These are phyloP conservation scores for Notamacropus eugenii DNA, from an alignment of 2,797 vertebrate species.

Conservation along the genomic window DNA sequence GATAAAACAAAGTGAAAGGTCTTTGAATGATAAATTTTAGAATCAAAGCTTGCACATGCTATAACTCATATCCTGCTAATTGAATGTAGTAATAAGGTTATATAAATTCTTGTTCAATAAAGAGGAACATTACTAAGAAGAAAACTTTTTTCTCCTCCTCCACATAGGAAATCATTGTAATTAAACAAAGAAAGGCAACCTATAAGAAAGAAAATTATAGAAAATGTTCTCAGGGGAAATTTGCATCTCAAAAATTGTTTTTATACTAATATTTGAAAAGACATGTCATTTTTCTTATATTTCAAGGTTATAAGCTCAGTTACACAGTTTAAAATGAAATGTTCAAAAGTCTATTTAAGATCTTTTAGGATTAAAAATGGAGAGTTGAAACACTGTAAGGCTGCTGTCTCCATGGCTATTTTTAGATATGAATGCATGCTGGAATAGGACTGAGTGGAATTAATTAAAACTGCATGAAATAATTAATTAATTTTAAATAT, in stretches of 20 bases:
- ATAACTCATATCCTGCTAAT: neutral
- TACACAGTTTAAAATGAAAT: neutral
- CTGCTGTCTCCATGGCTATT: neutral
- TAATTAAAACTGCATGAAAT: slow-evolving; percentile 3
- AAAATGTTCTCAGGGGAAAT: neutral
- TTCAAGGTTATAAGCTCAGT: neutral
- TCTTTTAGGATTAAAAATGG: neutral
- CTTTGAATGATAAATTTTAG: neutral
- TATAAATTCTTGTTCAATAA: neutral
- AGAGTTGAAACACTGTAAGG: neutral
- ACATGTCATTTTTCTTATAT: neutral
- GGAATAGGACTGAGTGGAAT: neutral
- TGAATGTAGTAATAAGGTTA: neutral
- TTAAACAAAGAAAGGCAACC: neutral
- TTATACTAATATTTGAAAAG: neutral
- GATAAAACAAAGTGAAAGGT: neutral
- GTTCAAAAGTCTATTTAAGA: neutral
- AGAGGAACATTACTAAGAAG: neutral
- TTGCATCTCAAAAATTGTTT: neutral
- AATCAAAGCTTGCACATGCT: neutral
- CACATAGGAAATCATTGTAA: neutral
- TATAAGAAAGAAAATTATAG: neutral
- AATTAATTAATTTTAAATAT: slow-evolving; percentile 44
- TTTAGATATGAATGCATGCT: neutral
- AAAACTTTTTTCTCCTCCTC: neutral